Percentiles rank a stretch among this genome's conserved stretches.
These are phyloP conservation scores for Podarcis siculus DNA, from an alignment of 2,797 vertebrate species.

Conservation along the genomic window DNA sequence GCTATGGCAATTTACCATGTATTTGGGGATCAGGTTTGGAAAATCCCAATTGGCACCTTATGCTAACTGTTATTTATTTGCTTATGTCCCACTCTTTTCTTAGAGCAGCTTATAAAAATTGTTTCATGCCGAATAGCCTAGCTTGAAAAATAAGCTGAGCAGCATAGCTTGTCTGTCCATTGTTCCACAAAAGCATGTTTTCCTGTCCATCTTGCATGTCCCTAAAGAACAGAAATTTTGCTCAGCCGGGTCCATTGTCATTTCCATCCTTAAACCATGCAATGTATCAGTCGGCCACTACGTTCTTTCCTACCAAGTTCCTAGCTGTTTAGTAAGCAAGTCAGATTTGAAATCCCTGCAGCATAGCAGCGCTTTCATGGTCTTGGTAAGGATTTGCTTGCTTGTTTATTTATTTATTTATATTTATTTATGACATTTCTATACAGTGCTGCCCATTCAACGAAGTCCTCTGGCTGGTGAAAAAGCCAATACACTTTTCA, in stretches of 20 bases:
- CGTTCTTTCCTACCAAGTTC: not conserved
- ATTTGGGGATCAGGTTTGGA: not conserved
- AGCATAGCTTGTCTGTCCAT: no score
- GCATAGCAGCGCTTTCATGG: not conserved
- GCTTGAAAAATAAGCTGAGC: no score
- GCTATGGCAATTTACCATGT: not conserved
- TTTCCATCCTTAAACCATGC: not conserved
- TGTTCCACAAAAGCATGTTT: not conserved
- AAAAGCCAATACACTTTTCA: not conserved
- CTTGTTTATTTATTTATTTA: no score
- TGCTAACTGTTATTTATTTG: not conserved
- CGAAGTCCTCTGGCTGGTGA: not conserved
- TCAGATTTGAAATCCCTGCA: constrained; percentile 6
- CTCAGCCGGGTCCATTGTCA: not conserved
- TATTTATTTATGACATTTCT: no score
- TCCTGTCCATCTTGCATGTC: not conserved
- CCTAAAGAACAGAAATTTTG: not conserved
- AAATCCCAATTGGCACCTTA: not conserved
- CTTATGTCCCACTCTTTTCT: not conserved
- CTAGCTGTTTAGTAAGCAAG: not conserved
- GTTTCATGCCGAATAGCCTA: no score
- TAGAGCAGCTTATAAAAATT: not conserved
- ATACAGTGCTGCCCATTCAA: no score
- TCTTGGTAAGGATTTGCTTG: no score
- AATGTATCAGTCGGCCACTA: not conserved